Percentiles rank a stretch among this genome's conserved stretches.
These are phyloP conservation scores for Leistus spinibarbis DNA, from an alignment of 2,888 invertebrate genomes.

Conservation along the genomic window DNA sequence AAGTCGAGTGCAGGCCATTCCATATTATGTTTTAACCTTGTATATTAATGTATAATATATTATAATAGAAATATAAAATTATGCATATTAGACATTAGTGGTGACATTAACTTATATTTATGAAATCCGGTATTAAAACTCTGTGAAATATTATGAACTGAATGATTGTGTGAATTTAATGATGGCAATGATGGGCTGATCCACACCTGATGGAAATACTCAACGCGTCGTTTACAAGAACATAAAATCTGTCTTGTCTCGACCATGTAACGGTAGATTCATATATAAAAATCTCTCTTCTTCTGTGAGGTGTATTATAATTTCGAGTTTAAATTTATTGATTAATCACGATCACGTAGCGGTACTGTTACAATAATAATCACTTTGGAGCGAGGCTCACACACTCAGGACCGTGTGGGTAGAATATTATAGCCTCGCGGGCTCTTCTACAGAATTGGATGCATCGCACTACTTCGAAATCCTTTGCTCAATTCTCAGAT, in stretches of 20 bases:
- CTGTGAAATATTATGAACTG: no score
- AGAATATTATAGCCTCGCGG: background rate
- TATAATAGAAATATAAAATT: no score
- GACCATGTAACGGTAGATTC: constrained; percentile 20
- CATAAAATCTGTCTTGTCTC: background rate
- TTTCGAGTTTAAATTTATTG: constrained; percentile 38
- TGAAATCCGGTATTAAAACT: no score
- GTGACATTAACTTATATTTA: no score
- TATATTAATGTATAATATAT: no score
- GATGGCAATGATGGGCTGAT: background rate
- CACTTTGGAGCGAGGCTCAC: constrained; percentile 26
- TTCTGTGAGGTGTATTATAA: constrained; percentile 19
- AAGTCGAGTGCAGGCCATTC: no score
- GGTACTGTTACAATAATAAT: constrained; percentile 22
- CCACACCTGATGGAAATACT: background rate
- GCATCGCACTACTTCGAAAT: background rate
- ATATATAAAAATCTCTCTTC: constrained; percentile 23
- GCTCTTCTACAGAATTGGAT: background rate
- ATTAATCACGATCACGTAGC: constrained; percentile 29
- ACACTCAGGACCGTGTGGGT: constrained; percentile 20
- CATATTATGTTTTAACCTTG: no score
- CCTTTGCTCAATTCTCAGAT: no score
- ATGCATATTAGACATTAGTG: no score
- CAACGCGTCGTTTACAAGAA: background rate
- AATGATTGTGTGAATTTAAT: background rate